phyloP scores from a whole-genome alignment of 2,888 invertebrate species.

The Luperina testacea region DNA sequence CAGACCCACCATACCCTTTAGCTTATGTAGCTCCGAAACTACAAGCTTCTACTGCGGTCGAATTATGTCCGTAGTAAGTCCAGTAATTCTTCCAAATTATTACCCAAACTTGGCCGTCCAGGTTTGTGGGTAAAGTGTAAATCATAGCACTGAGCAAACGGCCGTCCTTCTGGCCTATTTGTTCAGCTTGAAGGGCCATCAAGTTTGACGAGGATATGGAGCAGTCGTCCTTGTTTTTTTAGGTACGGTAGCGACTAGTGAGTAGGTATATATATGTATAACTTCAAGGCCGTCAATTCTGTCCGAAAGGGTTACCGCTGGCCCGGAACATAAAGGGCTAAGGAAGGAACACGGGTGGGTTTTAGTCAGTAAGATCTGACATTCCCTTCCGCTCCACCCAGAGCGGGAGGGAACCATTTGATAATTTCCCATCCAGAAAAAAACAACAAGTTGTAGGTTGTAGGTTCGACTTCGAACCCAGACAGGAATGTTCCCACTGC shows the following conservation, averaged over 20 bases:
- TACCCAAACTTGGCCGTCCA: conserved; percentile 10
- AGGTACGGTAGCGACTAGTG: neutral
- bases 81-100: conserved; percentile 32
- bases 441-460: too few relatives aligned
- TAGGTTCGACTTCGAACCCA: too few relatives aligned
- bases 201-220: conserved; percentile 46
- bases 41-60: neutral
- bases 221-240: conserved; percentile 31
- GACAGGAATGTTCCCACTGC: too few relatives aligned
- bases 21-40: neutral
- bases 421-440: too few relatives aligned
- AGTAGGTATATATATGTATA: too few relatives aligned
- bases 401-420: too few relatives aligned
- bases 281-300: neutral
- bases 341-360: too few relatives aligned
- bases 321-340: too few relatives aligned
- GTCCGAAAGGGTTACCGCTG: too few relatives aligned
- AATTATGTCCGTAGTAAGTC: conserved; percentile 6
- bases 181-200: conserved; percentile 37
- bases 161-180: conserved; percentile 39
- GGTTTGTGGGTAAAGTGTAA: conserved; percentile 50
- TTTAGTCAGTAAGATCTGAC: too few relatives aligned
- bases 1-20: too few relatives aligned
- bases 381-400: too few relatives aligned
- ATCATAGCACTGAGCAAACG: conserved; percentile 54